Base-by-base conservation (phyloP, 2,888 invertebrate species). In the Volucella inanis region DNA sequence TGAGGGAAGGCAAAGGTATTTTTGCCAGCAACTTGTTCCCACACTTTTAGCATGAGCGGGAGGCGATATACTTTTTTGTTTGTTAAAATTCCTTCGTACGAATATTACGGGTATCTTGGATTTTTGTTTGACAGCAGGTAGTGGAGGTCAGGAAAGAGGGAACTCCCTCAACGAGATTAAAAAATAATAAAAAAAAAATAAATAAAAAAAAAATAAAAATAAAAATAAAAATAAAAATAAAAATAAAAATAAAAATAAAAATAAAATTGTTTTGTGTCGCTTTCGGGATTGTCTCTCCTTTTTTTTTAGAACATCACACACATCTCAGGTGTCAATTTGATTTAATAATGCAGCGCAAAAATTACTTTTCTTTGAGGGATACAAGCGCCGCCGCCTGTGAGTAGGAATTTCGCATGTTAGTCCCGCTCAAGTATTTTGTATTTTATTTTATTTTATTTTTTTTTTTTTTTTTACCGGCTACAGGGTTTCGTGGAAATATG, bases 291-390 rank as follows among this genome's bases (percentile, higher is more conserved):
- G 22, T 41, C 72, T 43, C n/a, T 41, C 47, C 67, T 31, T 38
- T 38, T n/a, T 10, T 52, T 52, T 62, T 68, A 18, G 68, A 65
- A 79, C 87, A 86, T 87, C 87, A 87, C 87, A 87, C 87, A 87
- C 87, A 71, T 86, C 87, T 87, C 84, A 87, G 87, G 87, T 87
- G 85, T 87, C 87, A 84, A 80, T 84, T 85, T 87, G 82, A 86
- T 86, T 86, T 86, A 86, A 86, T 86, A 78, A 86, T 82, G 86
- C 70, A 72, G 52, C 74, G 70, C 68, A 74, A 72, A 72, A 68
- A 77, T 59, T 78, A 45, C 31, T 55, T 62, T 50, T 12, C 43
- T 52, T 43, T 65, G 12, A 11, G 50, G 12, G 57, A 43, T 52
- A 49, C 64, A 84, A 84, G 79, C 83, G 82, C 76, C 79, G 76